These are phyloP conservation scores for Stratiolaelaps scimitus DNA, from an alignment of 1,140 invertebrate genomes.

Conservation along the genomic window DNA sequence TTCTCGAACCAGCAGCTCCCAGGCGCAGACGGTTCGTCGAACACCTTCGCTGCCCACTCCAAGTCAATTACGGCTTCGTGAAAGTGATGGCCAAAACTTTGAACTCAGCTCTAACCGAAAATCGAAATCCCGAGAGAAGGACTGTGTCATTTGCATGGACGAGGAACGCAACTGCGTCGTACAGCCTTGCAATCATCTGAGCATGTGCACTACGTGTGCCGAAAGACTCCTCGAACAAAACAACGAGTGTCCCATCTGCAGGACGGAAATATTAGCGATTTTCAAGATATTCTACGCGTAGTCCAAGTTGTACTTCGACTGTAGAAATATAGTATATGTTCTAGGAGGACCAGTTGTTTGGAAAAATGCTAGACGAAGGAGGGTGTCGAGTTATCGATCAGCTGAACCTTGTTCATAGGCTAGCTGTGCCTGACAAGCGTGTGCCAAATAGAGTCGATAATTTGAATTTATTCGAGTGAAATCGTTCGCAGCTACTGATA, in stretches of 20 bases:
- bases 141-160: constrained; percentile 48
- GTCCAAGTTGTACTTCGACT: too few species aligned
- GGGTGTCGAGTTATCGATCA: too few species aligned
- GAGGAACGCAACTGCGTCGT: constrained; percentile 43
- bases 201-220: constrained; percentile 44
- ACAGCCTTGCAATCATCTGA: constrained; percentile 45
- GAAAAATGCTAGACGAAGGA: too few species aligned
- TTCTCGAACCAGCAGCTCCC: not conserved
- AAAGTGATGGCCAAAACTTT: constrained; percentile 35
- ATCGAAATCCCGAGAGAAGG: constrained; percentile 38
- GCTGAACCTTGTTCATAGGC: too few species aligned
- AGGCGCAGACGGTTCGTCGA: constrained; percentile 1
- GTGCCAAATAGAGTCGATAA: too few species aligned
- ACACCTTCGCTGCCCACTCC: constrained; percentile 31
- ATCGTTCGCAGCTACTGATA: too few species aligned
- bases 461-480: too few species aligned
- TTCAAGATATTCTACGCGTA: constrained; percentile 36
- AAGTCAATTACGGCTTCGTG: constrained; percentile 37
- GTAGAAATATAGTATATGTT: too few species aligned
- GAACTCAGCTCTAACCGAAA: constrained; percentile 22
- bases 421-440: too few species aligned
- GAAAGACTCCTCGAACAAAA: constrained; percentile 41
- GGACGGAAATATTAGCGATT: constrained; percentile 41
- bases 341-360: too few species aligned
- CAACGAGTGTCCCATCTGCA: constrained; percentile 45